Base-by-base conservation (phyloP, 2,113 vertebrate species). In the Geococcyx californianus region DNA sequence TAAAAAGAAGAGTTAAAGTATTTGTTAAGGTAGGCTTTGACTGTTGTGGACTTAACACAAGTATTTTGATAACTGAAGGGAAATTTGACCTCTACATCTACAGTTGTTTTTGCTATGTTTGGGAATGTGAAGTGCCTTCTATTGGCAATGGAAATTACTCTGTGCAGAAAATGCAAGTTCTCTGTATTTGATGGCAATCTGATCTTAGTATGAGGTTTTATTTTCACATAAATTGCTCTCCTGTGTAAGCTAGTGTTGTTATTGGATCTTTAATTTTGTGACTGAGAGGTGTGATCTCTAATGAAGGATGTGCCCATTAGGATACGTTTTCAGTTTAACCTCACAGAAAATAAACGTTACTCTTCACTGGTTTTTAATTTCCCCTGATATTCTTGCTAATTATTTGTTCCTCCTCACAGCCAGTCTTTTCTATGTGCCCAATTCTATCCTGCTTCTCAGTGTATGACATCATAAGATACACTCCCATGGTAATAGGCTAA, bases 321-420 rank as follows among this genome's bases (percentile, higher is more conserved):
- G 47, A 42, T 55, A 55, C 49, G n/a, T 36, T 87, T 92, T 81
- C 33, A 34, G 19, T 89, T 94, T 55, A 45, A 84, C 63, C 45
- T 87, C 63, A 52, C 49, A 67, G 24, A 90, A 87, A 64, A 59
- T 29, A 86, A 89, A 64, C 56, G 84, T 36, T 68, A 72, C 33
- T 93, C 54, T 83, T 67, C 36, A 12, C 12, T n/a, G 44, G 3
- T 45, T 90, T 90, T 82, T 82, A 64, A 94, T 95, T 92, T 96
- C 84, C 80, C 83, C 19, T 84, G 62, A 49, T 1, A 2, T 36
- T 90, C 47, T 81, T 75, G 29, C 40, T 91, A 94, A 92, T 93
- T 89, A 89, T 91, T 76, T 89, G 9, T 29, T 63, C 62, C 60
- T 94, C 11, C 66, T 90, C 15, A 19, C 1, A 14, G 36, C 26